Conservation (phyloP, 2,888 invertebrate genomes). For the Yponomeuta sedellus region DNA sequence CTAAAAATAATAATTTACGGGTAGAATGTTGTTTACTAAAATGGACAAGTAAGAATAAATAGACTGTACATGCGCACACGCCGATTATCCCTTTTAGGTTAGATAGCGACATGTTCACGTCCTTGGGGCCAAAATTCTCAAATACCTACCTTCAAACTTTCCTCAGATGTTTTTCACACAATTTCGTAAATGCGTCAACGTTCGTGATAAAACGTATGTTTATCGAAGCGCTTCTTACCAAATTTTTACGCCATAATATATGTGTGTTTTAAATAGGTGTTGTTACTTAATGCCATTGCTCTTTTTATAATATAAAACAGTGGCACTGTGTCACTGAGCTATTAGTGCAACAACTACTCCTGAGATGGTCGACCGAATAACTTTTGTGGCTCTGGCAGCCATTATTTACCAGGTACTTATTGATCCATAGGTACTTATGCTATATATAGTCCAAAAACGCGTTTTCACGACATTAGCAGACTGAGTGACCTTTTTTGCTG, state of each 20-base stretch:
- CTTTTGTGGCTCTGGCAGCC: background rate
- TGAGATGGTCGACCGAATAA: background rate
- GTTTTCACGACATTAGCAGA: no score
- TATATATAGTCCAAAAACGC: no score
- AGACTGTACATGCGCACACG: no score
- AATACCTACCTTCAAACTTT: background rate
- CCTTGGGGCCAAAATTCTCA: no score
- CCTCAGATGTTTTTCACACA: background rate
- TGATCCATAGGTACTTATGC: no score
- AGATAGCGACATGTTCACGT: no score
- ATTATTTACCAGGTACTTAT: background rate
- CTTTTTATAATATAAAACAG: background rate
- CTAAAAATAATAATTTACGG: no score
- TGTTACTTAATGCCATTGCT: background rate
- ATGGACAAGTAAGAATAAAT: no score
- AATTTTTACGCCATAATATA: background rate
- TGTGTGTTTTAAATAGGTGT: background rate
- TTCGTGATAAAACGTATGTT: background rate
- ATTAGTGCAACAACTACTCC: background rate
- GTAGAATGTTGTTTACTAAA: no score
- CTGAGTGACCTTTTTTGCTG: no score
- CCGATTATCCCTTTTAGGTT: no score
- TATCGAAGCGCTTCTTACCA: background rate
- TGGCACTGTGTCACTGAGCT: background rate
- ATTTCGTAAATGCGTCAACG: background rate